phyloP scores from a whole-genome alignment of 2,113 vertebrate genomes.

The Equus quagga region DNA sequence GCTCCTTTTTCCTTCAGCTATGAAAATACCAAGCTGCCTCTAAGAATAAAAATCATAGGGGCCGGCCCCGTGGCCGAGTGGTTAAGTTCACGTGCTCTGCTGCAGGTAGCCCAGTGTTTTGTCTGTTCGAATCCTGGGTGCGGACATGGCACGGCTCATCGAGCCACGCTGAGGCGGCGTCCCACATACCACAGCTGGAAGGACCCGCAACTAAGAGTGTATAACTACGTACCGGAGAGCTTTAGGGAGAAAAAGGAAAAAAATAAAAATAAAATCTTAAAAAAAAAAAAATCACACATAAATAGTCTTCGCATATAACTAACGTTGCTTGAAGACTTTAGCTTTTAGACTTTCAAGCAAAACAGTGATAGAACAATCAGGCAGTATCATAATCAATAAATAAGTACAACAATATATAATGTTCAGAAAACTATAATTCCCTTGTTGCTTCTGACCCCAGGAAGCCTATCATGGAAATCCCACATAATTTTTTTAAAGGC shows the following conservation, averaged over 20 bases:
- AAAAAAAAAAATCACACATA: background rate
- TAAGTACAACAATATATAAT: slow-evolving; percentile 45
- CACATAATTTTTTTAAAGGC: background rate
- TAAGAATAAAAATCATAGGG: slow-evolving; percentile 32
- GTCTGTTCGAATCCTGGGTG: no score
- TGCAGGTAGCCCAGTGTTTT: no score
- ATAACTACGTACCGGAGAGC: no score
- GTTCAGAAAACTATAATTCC: background rate
- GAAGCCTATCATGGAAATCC: slow-evolving; percentile 27
- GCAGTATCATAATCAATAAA: background rate
- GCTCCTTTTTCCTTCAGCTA: background rate
- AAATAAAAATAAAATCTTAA: no score
- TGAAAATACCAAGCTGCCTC: slow-evolving; percentile 26
- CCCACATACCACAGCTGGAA: no score
- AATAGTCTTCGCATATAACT: background rate
- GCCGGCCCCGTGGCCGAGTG: no score
- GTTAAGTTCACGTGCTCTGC: no score
- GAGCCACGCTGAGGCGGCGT: no score
- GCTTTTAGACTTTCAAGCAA: slow-evolving; percentile 31
- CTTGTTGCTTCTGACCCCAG: background rate
- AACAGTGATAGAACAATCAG: background rate
- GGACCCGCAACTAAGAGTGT: no score
- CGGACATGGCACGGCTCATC: no score
- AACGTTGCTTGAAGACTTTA: slow-evolving; percentile 15
- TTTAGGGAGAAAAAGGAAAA: no score